These are phyloP conservation scores for Scolanthus callimorphus DNA, from an alignment of 92 coral and sea anemone species.

Conservation along the genomic window DNA sequence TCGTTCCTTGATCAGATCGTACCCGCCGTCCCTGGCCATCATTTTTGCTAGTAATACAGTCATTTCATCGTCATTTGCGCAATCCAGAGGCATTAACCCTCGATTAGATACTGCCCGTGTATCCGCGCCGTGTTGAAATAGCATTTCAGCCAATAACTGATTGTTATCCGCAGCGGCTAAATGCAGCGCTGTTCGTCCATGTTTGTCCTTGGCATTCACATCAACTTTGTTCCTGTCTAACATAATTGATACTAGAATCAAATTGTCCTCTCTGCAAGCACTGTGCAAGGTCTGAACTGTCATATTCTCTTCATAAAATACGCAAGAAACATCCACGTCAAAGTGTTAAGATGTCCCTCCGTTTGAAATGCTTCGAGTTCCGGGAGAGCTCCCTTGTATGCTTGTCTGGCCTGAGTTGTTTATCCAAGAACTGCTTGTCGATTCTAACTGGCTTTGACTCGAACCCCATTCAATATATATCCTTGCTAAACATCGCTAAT, in stretches of 20 bases:
- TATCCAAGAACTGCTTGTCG: not conserved
- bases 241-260: constrained; percentile 46
- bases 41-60: constrained; percentile 46
- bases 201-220: constrained; percentile 64
- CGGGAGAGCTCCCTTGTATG: no score
- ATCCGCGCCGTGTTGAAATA: constrained; percentile 72
- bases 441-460: not conserved
- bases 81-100: constrained; percentile 53
- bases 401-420: not conserved
- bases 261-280: constrained; percentile 59
- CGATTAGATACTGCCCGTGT: constrained; percentile 35
- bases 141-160: constrained; percentile 54
- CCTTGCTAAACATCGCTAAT: not conserved
- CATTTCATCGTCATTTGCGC: constrained; percentile 58
- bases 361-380: no score
- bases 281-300: constrained; percentile 26
- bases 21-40: constrained; percentile 67
- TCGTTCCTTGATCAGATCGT: constrained; percentile 49
- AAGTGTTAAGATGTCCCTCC: no score
- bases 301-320: not conserved
- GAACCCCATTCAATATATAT: not conserved
- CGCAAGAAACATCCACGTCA: no score
- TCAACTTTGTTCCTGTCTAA: constrained; percentile 24
- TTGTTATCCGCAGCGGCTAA: constrained; percentile 47
- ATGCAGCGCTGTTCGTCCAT: constrained; percentile 72